Percentiles rank a stretch among this genome's conserved stretches.
phyloP scores from a whole-genome alignment of 2,797 vertebrate species.

The Phrynocephalus guinanensis region DNA sequence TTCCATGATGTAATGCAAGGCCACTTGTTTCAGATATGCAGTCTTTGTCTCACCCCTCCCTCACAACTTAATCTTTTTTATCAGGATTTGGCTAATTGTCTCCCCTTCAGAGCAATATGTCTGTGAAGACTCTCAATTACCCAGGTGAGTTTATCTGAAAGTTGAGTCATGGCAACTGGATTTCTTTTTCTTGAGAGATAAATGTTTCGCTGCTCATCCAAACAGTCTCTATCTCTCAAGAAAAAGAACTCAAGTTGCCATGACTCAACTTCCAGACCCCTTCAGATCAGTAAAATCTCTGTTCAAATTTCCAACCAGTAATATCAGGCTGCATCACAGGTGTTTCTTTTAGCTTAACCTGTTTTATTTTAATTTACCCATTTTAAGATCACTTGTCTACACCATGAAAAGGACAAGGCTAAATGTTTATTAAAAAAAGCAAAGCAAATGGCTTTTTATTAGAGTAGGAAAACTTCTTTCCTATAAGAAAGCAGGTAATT shows the following conservation, averaged over 20 bases:
- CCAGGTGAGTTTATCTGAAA: too few relatives aligned
- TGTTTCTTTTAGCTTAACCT: slow-evolving; percentile 21
- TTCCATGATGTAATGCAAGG: not conserved
- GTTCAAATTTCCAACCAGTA: slow-evolving; percentile 33
- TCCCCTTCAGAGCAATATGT: slow-evolving; percentile 16
- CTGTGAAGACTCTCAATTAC: too few relatives aligned
- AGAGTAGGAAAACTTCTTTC: slow-evolving; percentile 57
- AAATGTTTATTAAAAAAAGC: slow-evolving; percentile 57
- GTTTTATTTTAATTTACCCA: slow-evolving; percentile 41
- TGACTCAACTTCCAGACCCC: not conserved
- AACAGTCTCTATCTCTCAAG: too few relatives aligned
- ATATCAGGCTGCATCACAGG: slow-evolving; percentile 50
- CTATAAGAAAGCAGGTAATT: slow-evolving; percentile 52
- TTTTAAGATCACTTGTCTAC: slow-evolving; percentile 60
- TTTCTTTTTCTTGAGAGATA: too few relatives aligned
- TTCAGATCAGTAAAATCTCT: slow-evolving; percentile 45
- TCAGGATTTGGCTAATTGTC: slow-evolving; percentile 33
- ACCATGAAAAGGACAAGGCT: slow-evolving; percentile 39
- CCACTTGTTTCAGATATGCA: not conserved
- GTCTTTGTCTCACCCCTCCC: not conserved
- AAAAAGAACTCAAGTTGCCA: too few relatives aligned
- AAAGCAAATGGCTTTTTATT: slow-evolving; percentile 56
- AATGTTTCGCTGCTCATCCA: too few relatives aligned
- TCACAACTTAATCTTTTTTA: slow-evolving; percentile 42
- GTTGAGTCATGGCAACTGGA: too few relatives aligned